A percentile compares a stretch with the other conserved stretches of the same genome.
Evolutionary conservation across 2,113 vertebrate species (phyloP).

Genomic region (Ellobius talpinus): DNA sequence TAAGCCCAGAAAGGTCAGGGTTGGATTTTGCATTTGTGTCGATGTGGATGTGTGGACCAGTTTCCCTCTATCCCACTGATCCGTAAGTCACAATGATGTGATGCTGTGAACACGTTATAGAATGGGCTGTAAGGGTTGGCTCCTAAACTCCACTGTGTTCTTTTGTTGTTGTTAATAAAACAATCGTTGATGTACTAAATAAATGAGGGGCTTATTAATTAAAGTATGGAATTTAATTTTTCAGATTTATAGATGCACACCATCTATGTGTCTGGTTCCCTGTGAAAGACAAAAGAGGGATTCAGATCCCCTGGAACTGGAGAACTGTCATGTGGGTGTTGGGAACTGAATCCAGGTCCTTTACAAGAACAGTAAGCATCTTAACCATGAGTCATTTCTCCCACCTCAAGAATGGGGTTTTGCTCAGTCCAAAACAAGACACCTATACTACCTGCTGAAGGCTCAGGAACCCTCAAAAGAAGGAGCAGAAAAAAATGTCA

Average conservation of each 20-base stretch:
- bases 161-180: not conserved
- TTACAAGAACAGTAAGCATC: not conserved
- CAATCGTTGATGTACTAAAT: not conserved
- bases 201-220: not conserved
- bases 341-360: not conserved
- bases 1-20: not conserved
- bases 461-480: not conserved
- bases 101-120: accelerated
- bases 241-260: not conserved
- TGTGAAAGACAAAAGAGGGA: not conserved
- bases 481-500: not conserved
- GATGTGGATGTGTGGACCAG: no score
- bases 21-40: not conserved
- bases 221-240: not conserved
- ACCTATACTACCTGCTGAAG: not conserved
- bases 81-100: accelerated
- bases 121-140: no score
- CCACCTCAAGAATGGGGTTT: not conserved
- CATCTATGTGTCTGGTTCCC: not conserved
- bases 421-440: not conserved
- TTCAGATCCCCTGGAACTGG: not conserved
- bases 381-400: not conserved
- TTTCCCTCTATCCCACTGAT: not conserved
- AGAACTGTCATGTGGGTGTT: not conserved
- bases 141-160: not conserved